Conservation (phyloP, 2,113 vertebrate genomes). For the Athene noctua region DNA sequence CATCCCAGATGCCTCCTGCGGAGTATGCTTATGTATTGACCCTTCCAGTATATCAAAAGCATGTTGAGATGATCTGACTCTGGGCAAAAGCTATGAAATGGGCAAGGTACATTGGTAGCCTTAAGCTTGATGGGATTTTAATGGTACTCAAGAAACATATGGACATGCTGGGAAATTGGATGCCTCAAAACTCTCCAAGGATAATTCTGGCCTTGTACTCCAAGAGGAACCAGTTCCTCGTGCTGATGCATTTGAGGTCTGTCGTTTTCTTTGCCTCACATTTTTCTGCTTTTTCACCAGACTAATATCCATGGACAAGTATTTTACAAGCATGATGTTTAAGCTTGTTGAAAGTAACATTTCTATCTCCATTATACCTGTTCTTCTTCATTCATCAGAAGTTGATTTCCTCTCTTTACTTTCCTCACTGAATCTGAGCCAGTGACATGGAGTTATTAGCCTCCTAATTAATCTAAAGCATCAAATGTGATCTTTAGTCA, state of each 20-base stretch:
- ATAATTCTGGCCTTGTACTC: not conserved
- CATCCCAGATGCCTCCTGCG: not conserved
- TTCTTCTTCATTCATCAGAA: not conserved
- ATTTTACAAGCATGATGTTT: not conserved
- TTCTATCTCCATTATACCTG: not conserved
- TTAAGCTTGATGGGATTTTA: not conserved
- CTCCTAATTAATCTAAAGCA: not conserved
- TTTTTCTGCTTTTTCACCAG: not conserved
- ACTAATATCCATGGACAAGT: not conserved
- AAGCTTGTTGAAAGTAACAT: not conserved
- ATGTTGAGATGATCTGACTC: not conserved
- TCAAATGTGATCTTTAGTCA: not conserved
- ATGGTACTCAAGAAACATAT: not conserved
- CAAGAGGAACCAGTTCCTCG: not conserved
- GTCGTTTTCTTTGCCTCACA: not conserved
- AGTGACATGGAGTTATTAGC: not conserved
- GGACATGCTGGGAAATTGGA: not conserved
- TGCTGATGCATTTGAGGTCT: not conserved
- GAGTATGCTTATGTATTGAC: not conserved
- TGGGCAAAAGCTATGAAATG: not conserved
- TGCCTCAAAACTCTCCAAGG: not conserved
- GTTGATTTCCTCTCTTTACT: not conserved
- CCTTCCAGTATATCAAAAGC: not conserved
- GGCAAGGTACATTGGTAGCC: not conserved
- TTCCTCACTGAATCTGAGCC: not conserved